Base-by-base conservation (phyloP, 2,888 invertebrate species). In the Lordiphosa andalusiaca region DNA sequence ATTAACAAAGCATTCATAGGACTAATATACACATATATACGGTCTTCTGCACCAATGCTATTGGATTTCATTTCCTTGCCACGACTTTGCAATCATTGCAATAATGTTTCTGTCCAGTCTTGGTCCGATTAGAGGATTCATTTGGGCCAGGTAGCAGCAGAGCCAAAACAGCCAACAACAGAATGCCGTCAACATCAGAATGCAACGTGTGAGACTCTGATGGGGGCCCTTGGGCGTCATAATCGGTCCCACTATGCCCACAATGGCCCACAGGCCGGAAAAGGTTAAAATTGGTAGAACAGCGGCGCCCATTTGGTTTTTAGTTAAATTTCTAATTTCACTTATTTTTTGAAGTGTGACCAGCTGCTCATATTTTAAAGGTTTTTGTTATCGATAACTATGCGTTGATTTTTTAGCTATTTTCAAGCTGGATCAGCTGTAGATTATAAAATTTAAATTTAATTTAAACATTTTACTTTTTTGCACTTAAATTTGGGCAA, bases 101-200 rank as follows among this genome's bases (percentile, higher is more conserved):
- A 96, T 90, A 0, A 94, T 93, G 39, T 92, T 91, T 73, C 92
- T 92, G 73, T 91, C 91, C 4, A 97, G 90, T 90, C 93, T 93
- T 50, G 96, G 97, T 25, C 96, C 97, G 69, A 97, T 94, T 52
- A 97, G 90, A 0, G 97, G 97, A 90, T 97, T 97, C 96, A 97
- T 96, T 90, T 97, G 97, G 4, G 95, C 94, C 93, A 97, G 93
- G 88, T 96, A 97, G 73, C 96, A 96, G 86, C 96, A 96, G 73
- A 97, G 90, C 97, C 96, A 97, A 90, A 97, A 96, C 60, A 97
- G 91, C 95, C 96, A 97, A 89, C 96, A 96, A 35, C 95, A 94
- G 49, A 94, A 94, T 37, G 95, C 96, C 50, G 96, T 96, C 86
- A 96, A 87, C 91, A 96, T 95, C 71, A 97, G 90, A 69, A 96